These are phyloP conservation scores for Rachycentron canadum DNA, from an alignment of 2,797 vertebrate genomes.

Conservation along the genomic window DNA sequence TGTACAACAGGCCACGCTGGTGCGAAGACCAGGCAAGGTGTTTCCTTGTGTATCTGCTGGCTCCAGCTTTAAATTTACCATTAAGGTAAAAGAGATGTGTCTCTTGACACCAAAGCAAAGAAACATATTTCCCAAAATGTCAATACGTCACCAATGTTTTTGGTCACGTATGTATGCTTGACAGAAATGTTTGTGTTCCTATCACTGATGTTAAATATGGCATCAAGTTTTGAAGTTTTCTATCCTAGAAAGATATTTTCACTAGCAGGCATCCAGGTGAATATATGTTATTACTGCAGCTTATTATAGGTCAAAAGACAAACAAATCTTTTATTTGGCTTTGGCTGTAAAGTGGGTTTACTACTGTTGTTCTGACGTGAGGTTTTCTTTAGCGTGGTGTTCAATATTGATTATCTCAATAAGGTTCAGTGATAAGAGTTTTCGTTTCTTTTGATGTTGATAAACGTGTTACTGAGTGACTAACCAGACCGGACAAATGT, in stretches of 20 bases:
- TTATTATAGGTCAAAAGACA: conserved; percentile 14
- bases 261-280: neutral
- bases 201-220: neutral
- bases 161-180: neutral
- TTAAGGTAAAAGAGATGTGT: neutral
- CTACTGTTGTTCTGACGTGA: neutral
- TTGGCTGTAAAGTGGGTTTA: conserved; percentile 20
- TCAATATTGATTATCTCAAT: conserved; percentile 53
- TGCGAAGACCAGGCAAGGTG: neutral
- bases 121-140: neutral
- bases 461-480: conserved; percentile 79
- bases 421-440: conserved; percentile 63
- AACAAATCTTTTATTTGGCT: neutral
- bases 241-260: neutral
- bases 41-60: neutral
- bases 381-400: conserved; percentile 29
- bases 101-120: neutral
- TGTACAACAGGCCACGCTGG: neutral
- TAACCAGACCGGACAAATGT: conserved; percentile 32
- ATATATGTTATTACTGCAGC: neutral
- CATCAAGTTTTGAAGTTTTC: neutral
- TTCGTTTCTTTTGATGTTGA: conserved; percentile 71
- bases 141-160: neutral
- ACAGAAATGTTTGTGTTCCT: neutral
- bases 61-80: neutral